A percentile compares a stretch with the other conserved stretches of the same genome.
Evolutionary conservation across 2,113 vertebrate genomes (phyloP).

Genomic region (Ailurus styani): DNA sequence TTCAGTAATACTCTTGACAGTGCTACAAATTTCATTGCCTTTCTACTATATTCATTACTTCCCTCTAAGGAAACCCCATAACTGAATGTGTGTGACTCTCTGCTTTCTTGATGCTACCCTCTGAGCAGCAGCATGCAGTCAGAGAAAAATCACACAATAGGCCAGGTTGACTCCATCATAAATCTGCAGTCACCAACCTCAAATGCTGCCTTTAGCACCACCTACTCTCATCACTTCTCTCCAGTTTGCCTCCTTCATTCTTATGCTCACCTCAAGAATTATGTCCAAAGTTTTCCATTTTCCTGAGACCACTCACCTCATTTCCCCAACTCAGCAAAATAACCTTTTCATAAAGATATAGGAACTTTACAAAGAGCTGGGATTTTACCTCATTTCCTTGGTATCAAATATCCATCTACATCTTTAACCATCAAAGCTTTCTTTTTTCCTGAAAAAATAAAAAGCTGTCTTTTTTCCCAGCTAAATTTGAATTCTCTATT

Average conservation of each 20-base stretch:
- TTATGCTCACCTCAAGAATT: not conserved
- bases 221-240: not conserved
- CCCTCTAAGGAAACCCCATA: not conserved
- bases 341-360: not conserved
- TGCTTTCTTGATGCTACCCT: not conserved
- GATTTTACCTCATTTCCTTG: not conserved
- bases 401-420: not conserved
- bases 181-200: not conserved
- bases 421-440: not conserved
- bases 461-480: not conserved
- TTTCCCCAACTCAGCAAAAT: constrained; percentile 10
- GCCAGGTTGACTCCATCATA: not conserved
- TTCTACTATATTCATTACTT: constrained; percentile 4
- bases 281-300: not conserved
- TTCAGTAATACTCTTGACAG: not conserved
- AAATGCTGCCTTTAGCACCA: not conserved
- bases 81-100: not conserved
- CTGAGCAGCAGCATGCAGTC: not conserved
- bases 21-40: not conserved
- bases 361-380: not conserved
- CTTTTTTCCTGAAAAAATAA: not conserved
- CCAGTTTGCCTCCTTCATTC: not conserved
- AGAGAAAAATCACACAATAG: not conserved
- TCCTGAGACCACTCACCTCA: not conserved
- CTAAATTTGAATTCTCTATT: not conserved